Evolutionary conservation across 2,797 vertebrate genomes (phyloP).

Genomic region (Typhlichthys eigenmanni): DNA sequence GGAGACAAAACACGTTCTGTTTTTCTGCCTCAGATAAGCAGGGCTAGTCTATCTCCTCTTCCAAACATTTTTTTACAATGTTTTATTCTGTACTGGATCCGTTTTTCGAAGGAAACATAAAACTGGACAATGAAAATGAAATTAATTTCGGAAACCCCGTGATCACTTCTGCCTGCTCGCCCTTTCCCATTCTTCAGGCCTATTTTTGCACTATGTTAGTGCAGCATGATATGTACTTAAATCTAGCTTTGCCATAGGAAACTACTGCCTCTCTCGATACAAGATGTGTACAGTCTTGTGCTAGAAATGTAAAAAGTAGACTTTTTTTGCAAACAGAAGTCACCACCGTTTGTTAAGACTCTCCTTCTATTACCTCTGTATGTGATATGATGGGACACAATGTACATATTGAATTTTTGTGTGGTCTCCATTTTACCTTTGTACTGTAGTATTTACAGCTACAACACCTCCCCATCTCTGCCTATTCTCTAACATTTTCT

Average conservation of each 20-base stretch:
- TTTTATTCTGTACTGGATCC: slow-evolving; percentile 17
- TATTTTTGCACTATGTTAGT: slow-evolving; percentile 99
- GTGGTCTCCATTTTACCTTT: slow-evolving; percentile 63
- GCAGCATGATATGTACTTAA: slow-evolving; percentile 93
- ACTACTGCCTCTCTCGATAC: slow-evolving; percentile 86
- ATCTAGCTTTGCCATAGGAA: slow-evolving; percentile 89
- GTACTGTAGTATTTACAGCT: slow-evolving; percentile 67
- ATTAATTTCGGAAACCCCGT: slow-evolving; percentile 36
- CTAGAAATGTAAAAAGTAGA: slow-evolving; percentile 70
- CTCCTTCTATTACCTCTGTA: slow-evolving; percentile 75
- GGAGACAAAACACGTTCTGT: slow-evolving; percentile 17
- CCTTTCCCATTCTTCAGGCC: slow-evolving; percentile 77
- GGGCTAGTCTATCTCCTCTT: slow-evolving; percentile 2
- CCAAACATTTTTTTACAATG: background rate
- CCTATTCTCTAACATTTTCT: slow-evolving; percentile 67
- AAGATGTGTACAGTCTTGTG: slow-evolving; percentile 82
- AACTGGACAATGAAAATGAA: slow-evolving; percentile 10
- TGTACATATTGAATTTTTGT: slow-evolving; percentile 66
- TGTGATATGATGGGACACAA: slow-evolving; percentile 67
- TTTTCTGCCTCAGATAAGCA: slow-evolving; percentile 22
- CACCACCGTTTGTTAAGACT: slow-evolving; percentile 70
- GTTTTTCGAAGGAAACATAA: slow-evolving; percentile 12
- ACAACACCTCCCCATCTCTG: slow-evolving; percentile 67
- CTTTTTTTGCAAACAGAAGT: slow-evolving; percentile 69
- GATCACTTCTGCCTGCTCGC: slow-evolving; percentile 50